Evolutionary conservation across 2,113 vertebrate genomes (phyloP).

Genomic region (Ibidorhyncha struthersii): DNA sequence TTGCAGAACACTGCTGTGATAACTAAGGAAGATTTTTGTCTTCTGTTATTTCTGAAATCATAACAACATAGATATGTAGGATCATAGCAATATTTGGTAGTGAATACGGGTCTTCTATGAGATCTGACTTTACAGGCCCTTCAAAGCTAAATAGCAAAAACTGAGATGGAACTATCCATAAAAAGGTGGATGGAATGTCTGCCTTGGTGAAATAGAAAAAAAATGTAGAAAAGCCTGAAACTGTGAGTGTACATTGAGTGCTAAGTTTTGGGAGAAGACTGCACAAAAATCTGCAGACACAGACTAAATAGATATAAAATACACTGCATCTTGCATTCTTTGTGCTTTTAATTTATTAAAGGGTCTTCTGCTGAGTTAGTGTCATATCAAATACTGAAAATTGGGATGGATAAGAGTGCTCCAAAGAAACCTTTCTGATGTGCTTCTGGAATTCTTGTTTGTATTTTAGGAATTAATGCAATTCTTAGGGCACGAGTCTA

Average conservation of each 20-base stretch:
- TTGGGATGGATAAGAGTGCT: background rate
- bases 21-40: background rate
- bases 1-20: background rate
- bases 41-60: background rate
- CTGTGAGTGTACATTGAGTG: background rate
- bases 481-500: background rate
- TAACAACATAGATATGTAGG: background rate
- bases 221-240: background rate
- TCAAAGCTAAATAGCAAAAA: background rate
- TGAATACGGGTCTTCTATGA: background rate
- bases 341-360: background rate
- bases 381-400: background rate
- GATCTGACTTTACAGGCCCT: background rate
- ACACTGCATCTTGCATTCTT: background rate
- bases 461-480: background rate
- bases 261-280: background rate
- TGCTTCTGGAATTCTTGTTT: background rate
- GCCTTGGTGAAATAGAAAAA: background rate
- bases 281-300: background rate
- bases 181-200: background rate
- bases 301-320: background rate
- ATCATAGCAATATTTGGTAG: background rate
- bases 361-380: background rate
- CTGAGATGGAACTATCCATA: background rate
- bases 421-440: background rate